Evolutionary conservation across 1,140 invertebrate genomes (phyloP), one percentile per base, ranked within the genome.

Genomic region (Rhopalosiphum padi): DNA sequence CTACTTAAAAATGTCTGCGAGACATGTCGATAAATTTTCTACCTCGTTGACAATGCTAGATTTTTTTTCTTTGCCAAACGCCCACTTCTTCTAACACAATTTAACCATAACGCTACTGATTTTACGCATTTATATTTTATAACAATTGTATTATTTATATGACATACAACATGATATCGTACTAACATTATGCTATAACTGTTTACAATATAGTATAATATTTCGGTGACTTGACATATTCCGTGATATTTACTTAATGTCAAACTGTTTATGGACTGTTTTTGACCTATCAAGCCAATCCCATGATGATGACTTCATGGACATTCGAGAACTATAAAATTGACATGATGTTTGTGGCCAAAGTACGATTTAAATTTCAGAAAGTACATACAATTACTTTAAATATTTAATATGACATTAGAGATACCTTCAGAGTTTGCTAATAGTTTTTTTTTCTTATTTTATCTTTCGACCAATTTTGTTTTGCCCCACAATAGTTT

Each of bases 271-370:
- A 18, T n/a, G n/a, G 60, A 77, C 60, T 77, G 60, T 77, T 77
- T 77, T 77, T 77, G 60, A 77, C 60, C 30, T 77, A 18, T 77
- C 60, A 77, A 77, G 30, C 30, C 30, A n/a, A 77, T 18, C 60
- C 15, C 11, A 77, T n/a, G 60, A n/a, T n/a, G 30, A 77, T 77
- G 18, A 77, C 15, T n/a, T 2, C 30, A 18, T 18, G 60, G 60
- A n/a, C 60, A 77, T 77, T 77, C n/a, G 60, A n/a, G 30, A 77
- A 68, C 60, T n/a, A 77, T n/a, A n/a, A 77, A n/a, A 77, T 77
- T 77, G 60, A 77, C 60, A 77, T 9, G 37, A 23, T 83, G 35
- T 86, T 18, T 30, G 22, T 25, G 25, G 43, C 85, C 23, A 30
- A 86, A 25, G 43, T 86, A 86, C 15, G 60, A 77, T 86, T 86